Base-by-base conservation (phyloP, 2,797 vertebrate genomes). In the Falco rusticolus region DNA sequence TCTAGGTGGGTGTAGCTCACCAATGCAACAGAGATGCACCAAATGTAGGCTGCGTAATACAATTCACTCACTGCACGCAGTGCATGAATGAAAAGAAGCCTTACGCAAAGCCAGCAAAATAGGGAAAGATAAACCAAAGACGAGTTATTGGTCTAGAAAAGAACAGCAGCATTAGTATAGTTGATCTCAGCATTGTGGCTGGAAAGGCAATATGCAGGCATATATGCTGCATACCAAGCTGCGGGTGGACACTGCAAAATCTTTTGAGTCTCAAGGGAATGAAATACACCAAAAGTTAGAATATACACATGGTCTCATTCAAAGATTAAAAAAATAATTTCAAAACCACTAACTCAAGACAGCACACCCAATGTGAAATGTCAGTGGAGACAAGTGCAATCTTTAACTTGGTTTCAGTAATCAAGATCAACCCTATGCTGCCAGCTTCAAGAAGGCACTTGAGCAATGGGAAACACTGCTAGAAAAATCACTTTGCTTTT, bases 401-500 rank as follows among this genome's bases (percentile, higher is more conserved):
- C 64, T 90, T 91, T 71, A 74, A 66, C 60, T 84, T 80, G 26
- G 59, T 43, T 63, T 68, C 66, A 83, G 45, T 25, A 89, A 56
- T 50, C 17, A 33, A 65, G 14, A 87, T 81, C 54, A 84, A 76
- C 6, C 9, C 31, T 69, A 64, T 13, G 18, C 47, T 57, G 59
- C 54, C 56, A 56, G 50, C 59, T 84, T 92, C 47, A 77, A 48
- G 51, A 65, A 57, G 34, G 24, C 47, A 72, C 54, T 82, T 88
- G 20, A 88, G 39, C 39, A 93, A 79, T 13, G 16, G 28, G 15
- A 43, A 86, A 79, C 33, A 79, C 3, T 57, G n/a, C 33, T 85
- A 31, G 72, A 90, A 95, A 93, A 89, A 76, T 60, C 51, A 74
- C 68, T 89, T 83, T 64, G 60, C 60, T 95, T 92, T 95, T 93